phyloP scores from a whole-genome alignment of 1,140 invertebrate species.

The Acromyrmex charruanus region DNA sequence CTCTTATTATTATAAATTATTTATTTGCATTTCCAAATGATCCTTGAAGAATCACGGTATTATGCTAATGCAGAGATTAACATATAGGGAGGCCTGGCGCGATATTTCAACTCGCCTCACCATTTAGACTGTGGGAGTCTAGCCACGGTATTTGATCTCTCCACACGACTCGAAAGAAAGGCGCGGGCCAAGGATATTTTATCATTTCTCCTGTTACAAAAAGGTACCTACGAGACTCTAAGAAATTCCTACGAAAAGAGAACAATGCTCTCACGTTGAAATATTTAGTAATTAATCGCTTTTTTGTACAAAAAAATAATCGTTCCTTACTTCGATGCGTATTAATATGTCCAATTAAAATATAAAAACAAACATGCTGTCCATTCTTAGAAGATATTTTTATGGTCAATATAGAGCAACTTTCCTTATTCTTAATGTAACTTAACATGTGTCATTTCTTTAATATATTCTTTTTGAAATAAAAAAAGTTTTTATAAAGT shows the following conservation, averaged over 20 bases:
- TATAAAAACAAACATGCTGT: neutral
- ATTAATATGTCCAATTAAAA: conserved; percentile 11
- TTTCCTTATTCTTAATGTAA: neutral
- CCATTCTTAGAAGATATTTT: neutral
- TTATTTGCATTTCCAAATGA: conserved; percentile 87
- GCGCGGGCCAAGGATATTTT: conserved; percentile 72
- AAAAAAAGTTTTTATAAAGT: neutral
- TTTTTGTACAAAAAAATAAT: neutral
- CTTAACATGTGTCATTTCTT: neutral
- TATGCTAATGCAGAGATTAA: conserved; percentile 87
- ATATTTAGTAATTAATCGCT: conserved; percentile 55
- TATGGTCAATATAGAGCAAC: neutral
- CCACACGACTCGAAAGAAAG: conserved; percentile 77
- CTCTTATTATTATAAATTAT: conserved; percentile 86
- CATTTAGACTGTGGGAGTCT: conserved; percentile 77
- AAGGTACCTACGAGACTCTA: conserved; percentile 48
- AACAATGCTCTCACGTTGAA: conserved; percentile 69
- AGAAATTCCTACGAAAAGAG: conserved; percentile 66
- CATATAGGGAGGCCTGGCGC: conserved; percentile 84
- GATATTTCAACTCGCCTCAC: conserved; percentile 85
- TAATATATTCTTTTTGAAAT: neutral
- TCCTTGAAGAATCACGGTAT: conserved; percentile 86
- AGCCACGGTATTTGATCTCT: conserved; percentile 75
- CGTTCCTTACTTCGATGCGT: neutral
- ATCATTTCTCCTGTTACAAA: conserved; percentile 75